Conservation (phyloP, 2,888 invertebrate genomes). For the Phyllotreta cruciferae region DNA sequence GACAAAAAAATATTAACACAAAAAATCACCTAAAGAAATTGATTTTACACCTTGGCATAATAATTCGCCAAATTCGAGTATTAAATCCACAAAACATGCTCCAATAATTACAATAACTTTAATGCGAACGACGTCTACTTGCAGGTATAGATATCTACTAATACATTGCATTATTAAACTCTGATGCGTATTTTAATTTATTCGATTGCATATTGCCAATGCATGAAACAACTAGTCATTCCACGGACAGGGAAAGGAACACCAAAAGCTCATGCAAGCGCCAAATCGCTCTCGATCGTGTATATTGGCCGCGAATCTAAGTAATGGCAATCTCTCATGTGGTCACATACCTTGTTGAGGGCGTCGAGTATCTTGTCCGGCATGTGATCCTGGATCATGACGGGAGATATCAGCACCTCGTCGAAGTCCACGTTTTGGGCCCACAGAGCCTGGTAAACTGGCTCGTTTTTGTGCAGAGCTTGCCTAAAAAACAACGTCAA, state of each 20-base stretch:
- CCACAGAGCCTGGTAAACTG: conserved; percentile 88
- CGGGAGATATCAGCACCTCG: conserved; percentile 86
- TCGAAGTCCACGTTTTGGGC: conserved; percentile 84
- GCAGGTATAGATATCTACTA: no score
- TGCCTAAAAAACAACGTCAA: conserved; percentile 63
- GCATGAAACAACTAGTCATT: neutral
- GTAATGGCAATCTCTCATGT: conserved; percentile 32
- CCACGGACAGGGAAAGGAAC: neutral
- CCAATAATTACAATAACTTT: no score
- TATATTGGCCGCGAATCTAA: conserved; percentile 29
- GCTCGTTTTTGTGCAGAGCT: conserved; percentile 73
- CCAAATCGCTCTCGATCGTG: conserved; percentile 41
- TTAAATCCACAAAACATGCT: no score
- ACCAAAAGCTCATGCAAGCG: conserved; percentile 38
- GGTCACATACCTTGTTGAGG: conserved; percentile 76
- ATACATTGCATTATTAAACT: no score
- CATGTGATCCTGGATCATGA: conserved; percentile 92
- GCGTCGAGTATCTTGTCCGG: conserved; percentile 85
- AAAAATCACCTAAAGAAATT: no score
- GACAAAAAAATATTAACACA: no score
- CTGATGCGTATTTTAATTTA: no score
- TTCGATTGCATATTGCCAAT: neutral
- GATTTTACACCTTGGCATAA: no score
- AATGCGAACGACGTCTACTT: no score
- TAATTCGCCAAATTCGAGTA: no score